Evolutionary conservation across 2,888 invertebrate species (phyloP).

Genomic region (Coleophora flavipennella): DNA sequence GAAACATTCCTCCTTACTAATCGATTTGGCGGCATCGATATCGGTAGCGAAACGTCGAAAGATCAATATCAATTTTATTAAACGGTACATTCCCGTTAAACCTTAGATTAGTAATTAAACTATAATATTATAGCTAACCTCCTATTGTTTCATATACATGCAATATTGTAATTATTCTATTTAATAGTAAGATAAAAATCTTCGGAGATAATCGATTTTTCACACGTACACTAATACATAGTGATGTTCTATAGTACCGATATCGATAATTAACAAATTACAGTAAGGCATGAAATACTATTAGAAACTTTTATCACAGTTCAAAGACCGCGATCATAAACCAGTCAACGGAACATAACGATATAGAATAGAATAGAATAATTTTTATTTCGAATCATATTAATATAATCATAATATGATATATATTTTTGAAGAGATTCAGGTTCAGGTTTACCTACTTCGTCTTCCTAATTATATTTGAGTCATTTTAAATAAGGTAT

Average conservation of each 20-base stretch:
- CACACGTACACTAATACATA: not conserved
- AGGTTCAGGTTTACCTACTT: too few species aligned
- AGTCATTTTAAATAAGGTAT: too few species aligned
- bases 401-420: too few species aligned
- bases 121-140: slow-evolving; percentile 13
- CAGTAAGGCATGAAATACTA: slow-evolving; percentile 2
- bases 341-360: too few species aligned
- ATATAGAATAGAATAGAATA: too few species aligned
- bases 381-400: too few species aligned
- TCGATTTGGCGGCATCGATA: slow-evolving; percentile 19
- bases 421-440: too few species aligned
- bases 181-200: not conserved
- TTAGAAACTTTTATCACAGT: too few species aligned
- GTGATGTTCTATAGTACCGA: not conserved
- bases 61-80: slow-evolving; percentile 15
- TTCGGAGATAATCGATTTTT: not conserved
- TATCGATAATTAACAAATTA: too few species aligned
- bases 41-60: slow-evolving; percentile 15
- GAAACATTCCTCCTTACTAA: slow-evolving; percentile 12
- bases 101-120: slow-evolving; percentile 9
- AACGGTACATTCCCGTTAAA: slow-evolving; percentile 20
- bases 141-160: not conserved
- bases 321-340: too few species aligned
- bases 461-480: too few species aligned
- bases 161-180: not conserved